Evolutionary conservation across 2,888 invertebrate genomes (phyloP).

Genomic region (Eupithecia centaureata): DNA sequence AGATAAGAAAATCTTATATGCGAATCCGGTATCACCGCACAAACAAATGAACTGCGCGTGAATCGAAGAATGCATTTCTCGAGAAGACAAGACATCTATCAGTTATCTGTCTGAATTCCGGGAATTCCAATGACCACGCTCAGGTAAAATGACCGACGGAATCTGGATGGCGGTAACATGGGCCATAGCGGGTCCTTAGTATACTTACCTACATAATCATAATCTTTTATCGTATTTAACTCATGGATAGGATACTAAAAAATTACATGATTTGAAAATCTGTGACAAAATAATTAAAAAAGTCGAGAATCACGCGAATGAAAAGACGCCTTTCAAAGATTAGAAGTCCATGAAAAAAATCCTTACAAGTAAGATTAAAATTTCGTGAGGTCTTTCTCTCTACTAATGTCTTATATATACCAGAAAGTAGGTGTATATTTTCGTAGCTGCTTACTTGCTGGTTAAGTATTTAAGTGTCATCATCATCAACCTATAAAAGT

Average conservation of each 20-base stretch:
- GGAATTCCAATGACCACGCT: conserved; percentile 23
- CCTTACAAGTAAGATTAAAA: background rate
- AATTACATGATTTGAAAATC: background rate
- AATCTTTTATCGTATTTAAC: background rate
- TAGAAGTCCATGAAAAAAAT: background rate
- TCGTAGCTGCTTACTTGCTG: background rate
- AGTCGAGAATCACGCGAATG: background rate
- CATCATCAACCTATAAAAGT: no score
- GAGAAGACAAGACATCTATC: conserved; percentile 9
- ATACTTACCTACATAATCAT: no score
- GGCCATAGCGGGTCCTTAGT: background rate
- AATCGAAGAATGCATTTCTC: conserved; percentile 20
- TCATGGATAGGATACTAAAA: background rate
- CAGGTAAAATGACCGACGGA: conserved; percentile 28
- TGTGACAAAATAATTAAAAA: background rate
- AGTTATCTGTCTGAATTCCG: conserved; percentile 22
- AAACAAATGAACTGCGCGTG: conserved; percentile 7
- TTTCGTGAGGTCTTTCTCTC: background rate
- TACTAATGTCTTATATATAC: background rate
- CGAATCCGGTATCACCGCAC: conserved; percentile 1
- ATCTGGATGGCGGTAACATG: background rate
- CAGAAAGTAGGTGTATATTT: background rate
- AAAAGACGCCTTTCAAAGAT: background rate
- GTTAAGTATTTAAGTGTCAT: background rate
- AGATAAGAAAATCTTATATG: background rate